phyloP scores from a whole-genome alignment of 2,113 vertebrate genomes.

The Rhinogobius similis region DNA sequence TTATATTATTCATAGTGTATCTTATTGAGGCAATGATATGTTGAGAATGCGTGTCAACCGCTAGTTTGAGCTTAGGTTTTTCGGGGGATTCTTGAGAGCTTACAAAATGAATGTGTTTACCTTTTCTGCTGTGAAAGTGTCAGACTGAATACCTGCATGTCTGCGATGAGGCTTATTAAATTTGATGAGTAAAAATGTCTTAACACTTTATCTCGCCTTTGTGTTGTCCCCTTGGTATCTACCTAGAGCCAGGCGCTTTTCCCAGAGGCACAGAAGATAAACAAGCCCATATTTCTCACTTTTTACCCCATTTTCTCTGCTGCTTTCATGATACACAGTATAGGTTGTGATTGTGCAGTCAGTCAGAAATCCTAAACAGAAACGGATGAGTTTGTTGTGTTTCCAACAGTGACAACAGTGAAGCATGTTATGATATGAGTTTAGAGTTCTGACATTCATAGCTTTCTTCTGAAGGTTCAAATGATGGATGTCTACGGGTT shows the following conservation, averaged over 20 bases:
- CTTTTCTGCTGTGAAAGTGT: constrained; percentile 47
- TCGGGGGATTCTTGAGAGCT: constrained; percentile 58
- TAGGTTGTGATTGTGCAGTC: constrained; percentile 66
- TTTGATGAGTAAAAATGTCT: constrained; percentile 75
- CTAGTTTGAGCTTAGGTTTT: constrained; percentile 54
- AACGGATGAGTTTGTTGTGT: constrained; percentile 45
- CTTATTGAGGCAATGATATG: constrained; percentile 72
- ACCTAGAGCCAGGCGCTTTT: constrained; percentile 60
- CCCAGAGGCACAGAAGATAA: constrained; percentile 64
- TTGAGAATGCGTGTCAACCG: constrained; percentile 71
- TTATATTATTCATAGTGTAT: constrained; percentile 79
- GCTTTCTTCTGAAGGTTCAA: constrained; percentile 49
- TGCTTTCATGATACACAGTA: constrained; percentile 49
- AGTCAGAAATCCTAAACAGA: constrained; percentile 60
- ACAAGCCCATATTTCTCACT: constrained; percentile 56
- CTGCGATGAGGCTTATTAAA: constrained; percentile 77
- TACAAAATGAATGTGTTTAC: constrained; percentile 77
- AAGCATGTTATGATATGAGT: constrained; percentile 42
- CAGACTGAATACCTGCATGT: constrained; percentile 68
- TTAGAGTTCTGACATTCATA: constrained; percentile 50
- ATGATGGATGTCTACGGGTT: constrained; percentile 64
- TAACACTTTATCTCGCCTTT: constrained; percentile 74
- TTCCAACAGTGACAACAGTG: constrained; percentile 33
- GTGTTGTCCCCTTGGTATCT: constrained; percentile 63
- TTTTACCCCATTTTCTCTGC: constrained; percentile 32